Conservation (phyloP, 2,113 vertebrate genomes). For the Corydoras maculifer region DNA sequence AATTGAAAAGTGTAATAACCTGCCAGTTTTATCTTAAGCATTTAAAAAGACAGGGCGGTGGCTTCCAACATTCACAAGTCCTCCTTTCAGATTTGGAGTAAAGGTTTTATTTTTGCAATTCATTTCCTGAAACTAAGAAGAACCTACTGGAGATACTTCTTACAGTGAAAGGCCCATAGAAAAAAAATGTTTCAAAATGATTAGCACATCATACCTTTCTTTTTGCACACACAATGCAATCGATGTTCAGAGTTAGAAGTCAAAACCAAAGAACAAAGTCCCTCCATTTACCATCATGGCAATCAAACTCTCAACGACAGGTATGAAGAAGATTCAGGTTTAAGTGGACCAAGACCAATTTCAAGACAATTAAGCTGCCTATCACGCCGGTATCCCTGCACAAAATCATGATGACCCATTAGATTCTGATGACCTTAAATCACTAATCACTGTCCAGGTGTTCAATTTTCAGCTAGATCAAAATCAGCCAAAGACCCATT, state of each 20-base stretch:
- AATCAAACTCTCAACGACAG: constrained; percentile 15
- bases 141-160: too few relatives aligned
- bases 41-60: constrained; percentile 63
- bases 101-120: neutral
- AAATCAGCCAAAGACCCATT: constrained; percentile 23
- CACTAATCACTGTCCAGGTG: constrained; percentile 29
- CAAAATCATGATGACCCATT: constrained; percentile 29
- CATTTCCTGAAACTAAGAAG: neutral
- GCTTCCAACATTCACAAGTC: constrained; percentile 10
- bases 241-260: neutral
- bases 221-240: constrained; percentile 10
- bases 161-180: neutral
- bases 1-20: constrained; percentile 99
- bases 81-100: neutral
- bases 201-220: neutral
- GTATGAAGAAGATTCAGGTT: constrained; percentile 4
- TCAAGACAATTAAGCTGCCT: constrained; percentile 20
- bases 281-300: constrained; percentile 6
- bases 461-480: constrained; percentile 14
- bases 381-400: constrained; percentile 21
- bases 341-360: constrained; percentile 20
- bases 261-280: constrained; percentile 7
- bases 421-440: constrained; percentile 33
- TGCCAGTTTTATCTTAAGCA: constrained; percentile 92
- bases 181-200: neutral